These are phyloP conservation scores for Limnothrissa miodon DNA, from an alignment of 2,113 vertebrate species.

Conservation along the genomic window DNA sequence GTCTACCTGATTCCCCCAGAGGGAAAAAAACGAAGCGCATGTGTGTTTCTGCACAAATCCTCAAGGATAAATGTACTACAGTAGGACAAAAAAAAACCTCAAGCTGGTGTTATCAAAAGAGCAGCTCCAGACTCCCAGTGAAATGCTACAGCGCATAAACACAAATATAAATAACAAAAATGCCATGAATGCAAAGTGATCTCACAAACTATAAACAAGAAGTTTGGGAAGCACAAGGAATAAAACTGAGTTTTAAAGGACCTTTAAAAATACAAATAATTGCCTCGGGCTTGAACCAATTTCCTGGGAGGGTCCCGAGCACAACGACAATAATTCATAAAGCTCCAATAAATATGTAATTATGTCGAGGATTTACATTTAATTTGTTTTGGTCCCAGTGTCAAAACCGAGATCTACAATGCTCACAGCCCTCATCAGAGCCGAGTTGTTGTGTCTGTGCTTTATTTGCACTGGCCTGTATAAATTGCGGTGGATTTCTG, in stretches of 20 bases:
- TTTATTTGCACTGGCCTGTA: neutral
- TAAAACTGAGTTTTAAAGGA: constrained; percentile 56
- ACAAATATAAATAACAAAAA: constrained; percentile 52
- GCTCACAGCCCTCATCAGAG: constrained; percentile 17
- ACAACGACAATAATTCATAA: constrained; percentile 35
- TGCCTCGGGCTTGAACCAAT: constrained; percentile 52
- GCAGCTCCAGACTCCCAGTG: constrained; percentile 46
- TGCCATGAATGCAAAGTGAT: constrained; percentile 62
- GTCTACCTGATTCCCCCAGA: constrained; percentile 53
- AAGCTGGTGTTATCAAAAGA: constrained; percentile 53
- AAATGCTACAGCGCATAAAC: constrained; percentile 53
- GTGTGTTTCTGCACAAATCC: constrained; percentile 56
- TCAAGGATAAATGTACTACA: constrained; percentile 62
- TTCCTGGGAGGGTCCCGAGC: constrained; percentile 45
- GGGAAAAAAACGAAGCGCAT: constrained; percentile 45
- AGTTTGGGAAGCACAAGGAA: constrained; percentile 42
- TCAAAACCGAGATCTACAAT: constrained; percentile 51
- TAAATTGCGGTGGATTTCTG: neutral
- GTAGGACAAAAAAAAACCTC: constrained; percentile 51
- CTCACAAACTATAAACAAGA: constrained; percentile 61
- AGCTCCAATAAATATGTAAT: neutral
- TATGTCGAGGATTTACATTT: constrained; percentile 37
- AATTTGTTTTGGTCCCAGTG: constrained; percentile 47
- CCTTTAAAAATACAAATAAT: constrained; percentile 62
- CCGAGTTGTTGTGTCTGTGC: neutral